phyloP scores from a whole-genome alignment of 2,797 vertebrate genomes.

The Mionectes olivaceus region DNA sequence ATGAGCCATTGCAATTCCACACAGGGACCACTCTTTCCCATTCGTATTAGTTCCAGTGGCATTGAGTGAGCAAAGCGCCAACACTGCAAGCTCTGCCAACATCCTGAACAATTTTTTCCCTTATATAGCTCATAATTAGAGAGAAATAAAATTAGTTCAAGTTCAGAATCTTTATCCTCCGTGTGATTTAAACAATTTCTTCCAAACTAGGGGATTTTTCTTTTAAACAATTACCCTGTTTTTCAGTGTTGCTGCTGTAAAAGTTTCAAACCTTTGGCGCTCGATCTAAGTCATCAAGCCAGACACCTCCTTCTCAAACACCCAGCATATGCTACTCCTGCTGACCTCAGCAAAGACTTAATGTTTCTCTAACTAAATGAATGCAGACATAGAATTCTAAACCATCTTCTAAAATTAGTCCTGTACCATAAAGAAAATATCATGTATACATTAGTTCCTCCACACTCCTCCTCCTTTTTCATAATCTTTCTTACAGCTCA shows the following conservation, averaged over 20 bases:
- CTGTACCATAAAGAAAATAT: neutral
- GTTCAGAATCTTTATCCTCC: neutral
- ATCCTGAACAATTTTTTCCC: neutral
- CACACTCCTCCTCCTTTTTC: neutral
- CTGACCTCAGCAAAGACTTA: constrained; percentile 39
- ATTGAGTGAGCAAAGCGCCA: neutral
- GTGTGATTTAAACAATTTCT: neutral
- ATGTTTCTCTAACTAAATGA: constrained; percentile 4
- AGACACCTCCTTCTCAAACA: neutral
- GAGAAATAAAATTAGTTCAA: constrained; percentile 30
- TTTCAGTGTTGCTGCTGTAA: neutral
- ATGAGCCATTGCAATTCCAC: neutral
- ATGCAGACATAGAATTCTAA: constrained; percentile 33
- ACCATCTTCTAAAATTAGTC: constrained; percentile 20
- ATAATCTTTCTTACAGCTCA: neutral
- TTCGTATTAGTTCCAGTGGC: neutral
- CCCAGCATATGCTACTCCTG: neutral
- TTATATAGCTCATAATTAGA: neutral
- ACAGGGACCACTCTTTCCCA: neutral
- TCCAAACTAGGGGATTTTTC: neutral
- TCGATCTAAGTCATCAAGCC: constrained; percentile 12
- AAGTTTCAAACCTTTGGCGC: constrained; percentile 7
- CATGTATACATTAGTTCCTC: neutral
- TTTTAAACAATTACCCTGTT: constrained; percentile 27
- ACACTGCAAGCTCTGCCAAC: constrained; percentile 6